phyloP scores from a whole-genome alignment of 64 coral and sea anemone species.

The Montipora cactus region DNA sequence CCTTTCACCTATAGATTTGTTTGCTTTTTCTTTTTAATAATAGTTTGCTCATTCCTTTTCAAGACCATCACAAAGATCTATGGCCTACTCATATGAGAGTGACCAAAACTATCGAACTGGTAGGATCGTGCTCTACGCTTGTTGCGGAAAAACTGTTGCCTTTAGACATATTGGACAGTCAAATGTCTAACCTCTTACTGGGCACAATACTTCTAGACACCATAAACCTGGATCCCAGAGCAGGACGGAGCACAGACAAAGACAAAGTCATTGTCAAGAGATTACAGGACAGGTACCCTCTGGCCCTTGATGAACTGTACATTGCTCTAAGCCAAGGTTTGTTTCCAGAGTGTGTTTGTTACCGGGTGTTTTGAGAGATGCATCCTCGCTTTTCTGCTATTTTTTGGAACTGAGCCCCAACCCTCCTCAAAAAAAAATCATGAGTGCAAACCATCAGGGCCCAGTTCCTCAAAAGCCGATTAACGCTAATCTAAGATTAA shows the following conservation, averaged over 20 bases:
- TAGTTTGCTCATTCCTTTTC: neutral
- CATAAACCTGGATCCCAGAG: constrained; percentile 79
- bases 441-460: too few relatives aligned
- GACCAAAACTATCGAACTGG: constrained; percentile 77
- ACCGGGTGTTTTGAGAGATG: too few relatives aligned
- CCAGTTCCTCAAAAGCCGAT: too few relatives aligned
- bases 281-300: constrained; percentile 31
- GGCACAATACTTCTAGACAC: constrained; percentile 84
- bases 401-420: too few relatives aligned
- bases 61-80: constrained; percentile 87
- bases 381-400: too few relatives aligned
- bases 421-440: too few relatives aligned
- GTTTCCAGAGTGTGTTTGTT: neutral
- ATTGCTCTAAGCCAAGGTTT: constrained; percentile 70
- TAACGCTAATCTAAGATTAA: too few relatives aligned
- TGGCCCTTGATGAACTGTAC: constrained; percentile 70
- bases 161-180: constrained; percentile 61
- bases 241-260: constrained; percentile 70
- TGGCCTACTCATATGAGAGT: constrained; percentile 5
- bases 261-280: constrained; percentile 63
- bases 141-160: constrained; percentile 70
- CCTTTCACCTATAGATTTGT: too few relatives aligned
- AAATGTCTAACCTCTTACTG: constrained; percentile 58
- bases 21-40: neutral
- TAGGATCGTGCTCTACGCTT: constrained; percentile 89